Conservation (phyloP, 2,113 vertebrate species). For the Hepsetus odoe region DNA sequence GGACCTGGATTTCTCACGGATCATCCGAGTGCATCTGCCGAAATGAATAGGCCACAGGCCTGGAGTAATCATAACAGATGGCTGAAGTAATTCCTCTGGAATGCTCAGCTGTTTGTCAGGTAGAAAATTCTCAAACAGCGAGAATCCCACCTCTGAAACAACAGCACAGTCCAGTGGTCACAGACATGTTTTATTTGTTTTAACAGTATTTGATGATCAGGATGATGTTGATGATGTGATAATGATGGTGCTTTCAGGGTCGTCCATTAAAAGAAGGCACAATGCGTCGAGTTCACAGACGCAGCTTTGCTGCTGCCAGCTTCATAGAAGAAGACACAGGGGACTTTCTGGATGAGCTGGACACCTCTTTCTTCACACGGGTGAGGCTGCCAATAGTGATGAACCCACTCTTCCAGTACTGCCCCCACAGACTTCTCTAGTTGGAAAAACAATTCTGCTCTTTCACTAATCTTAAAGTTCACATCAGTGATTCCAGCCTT, state of each 20-base stretch:
- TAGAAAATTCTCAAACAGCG: conserved; percentile 30
- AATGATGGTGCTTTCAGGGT: conserved; percentile 38
- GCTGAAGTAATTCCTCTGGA: conserved; percentile 39
- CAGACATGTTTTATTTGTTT: not conserved
- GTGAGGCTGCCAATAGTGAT: conserved; percentile 67
- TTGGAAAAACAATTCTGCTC: not conserved
- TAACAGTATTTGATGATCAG: not conserved
- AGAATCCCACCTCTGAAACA: conserved; percentile 2
- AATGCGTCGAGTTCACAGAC: conserved; percentile 81
- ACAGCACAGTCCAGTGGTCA: not conserved
- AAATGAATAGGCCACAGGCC: conserved; percentile 25
- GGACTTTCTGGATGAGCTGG: conserved; percentile 93
- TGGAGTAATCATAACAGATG: conserved; percentile 44
- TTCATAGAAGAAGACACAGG: conserved; percentile 93
- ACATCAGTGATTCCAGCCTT: too few species aligned
- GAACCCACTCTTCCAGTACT: conserved; percentile 12
- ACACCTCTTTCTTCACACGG: conserved; percentile 97
- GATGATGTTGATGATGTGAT: conserved; percentile 15
- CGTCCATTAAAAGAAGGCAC: conserved; percentile 82
- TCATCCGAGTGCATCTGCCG: conserved; percentile 17
- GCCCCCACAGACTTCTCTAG: not conserved
- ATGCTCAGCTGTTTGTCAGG: conserved; percentile 47
- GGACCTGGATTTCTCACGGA: conserved; percentile 23
- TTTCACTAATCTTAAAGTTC: too few species aligned
- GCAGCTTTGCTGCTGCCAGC: conserved; percentile 92